Conservation (phyloP, 2,797 vertebrate species). For the Neomorphus geoffroyi region DNA sequence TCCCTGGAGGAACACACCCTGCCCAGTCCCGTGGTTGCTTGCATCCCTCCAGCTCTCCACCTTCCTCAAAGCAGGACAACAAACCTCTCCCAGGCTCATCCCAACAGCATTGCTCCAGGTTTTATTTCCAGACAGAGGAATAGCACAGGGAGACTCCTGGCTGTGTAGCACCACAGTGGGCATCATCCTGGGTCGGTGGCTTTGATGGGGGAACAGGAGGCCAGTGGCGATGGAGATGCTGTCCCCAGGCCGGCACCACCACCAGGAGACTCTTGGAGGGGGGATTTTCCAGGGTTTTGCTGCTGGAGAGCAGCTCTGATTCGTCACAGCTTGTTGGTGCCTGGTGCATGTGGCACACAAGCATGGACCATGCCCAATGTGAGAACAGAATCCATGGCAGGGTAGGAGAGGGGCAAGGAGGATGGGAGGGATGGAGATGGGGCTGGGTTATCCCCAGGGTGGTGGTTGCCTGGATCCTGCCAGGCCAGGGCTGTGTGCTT, state of each 20-base stretch:
- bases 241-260: neutral
- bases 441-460: neutral
- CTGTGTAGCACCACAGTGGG: fast-evolving
- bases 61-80: neutral
- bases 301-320: neutral
- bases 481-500: neutral
- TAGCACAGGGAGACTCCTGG: neutral
- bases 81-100: neutral
- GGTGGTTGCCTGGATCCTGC: neutral
- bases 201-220: neutral
- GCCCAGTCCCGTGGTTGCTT: fast-evolving
- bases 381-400: neutral
- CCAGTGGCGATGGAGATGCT: fast-evolving
- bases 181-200: neutral
- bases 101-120: fast-evolving
- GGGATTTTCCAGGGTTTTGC: neutral
- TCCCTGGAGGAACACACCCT: fast-evolving
- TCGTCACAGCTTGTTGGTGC: neutral
- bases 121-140: neutral
- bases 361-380: fast-evolving
- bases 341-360: fast-evolving
- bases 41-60: fast-evolving
- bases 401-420: neutral
- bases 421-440: neutral
- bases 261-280: no score